Conservation (phyloP, 2,888 invertebrate genomes). For the Apamea epomidion region DNA sequence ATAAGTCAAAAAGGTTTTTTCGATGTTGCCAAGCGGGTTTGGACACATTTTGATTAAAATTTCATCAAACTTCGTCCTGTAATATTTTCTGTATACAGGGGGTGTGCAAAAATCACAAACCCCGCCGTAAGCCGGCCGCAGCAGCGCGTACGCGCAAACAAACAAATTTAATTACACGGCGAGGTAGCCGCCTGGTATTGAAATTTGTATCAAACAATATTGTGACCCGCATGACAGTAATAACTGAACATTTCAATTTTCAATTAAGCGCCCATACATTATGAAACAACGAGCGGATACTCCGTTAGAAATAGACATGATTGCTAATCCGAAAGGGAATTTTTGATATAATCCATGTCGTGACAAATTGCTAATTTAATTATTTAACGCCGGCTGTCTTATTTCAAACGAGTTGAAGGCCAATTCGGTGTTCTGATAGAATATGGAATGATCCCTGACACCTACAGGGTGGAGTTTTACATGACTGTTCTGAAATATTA, state of each 20-base stretch:
- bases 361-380: slow-evolving; percentile 62
- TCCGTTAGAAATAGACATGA: slow-evolving; percentile 23
- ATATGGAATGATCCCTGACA: slow-evolving; percentile 67
- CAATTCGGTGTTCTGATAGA: slow-evolving; percentile 64
- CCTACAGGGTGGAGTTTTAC: slow-evolving; percentile 31
- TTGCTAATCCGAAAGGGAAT: slow-evolving; percentile 46
- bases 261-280: slow-evolving; percentile 50
- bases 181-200: slow-evolving; percentile 69
- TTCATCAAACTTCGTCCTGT: slow-evolving; percentile 76
- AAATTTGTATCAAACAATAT: slow-evolving; percentile 69
- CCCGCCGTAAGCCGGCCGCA: slow-evolving; percentile 69
- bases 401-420: slow-evolving; percentile 44
- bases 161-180: slow-evolving; percentile 80
- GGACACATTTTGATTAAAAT: slow-evolving; percentile 79
- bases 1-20: slow-evolving; percentile 69
- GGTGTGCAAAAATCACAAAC: slow-evolving; percentile 76
- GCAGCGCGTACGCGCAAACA: slow-evolving; percentile 73
- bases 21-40: slow-evolving; percentile 62
- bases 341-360: slow-evolving; percentile 46
- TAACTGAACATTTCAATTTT: slow-evolving; percentile 63
- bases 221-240: slow-evolving; percentile 60
- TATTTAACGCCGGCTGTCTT: slow-evolving; percentile 59
- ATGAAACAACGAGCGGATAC: slow-evolving; percentile 5
- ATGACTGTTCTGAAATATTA: slow-evolving; percentile 57
- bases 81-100: slow-evolving; percentile 75